Evolutionary conservation across 23 tunicate genomes (phyloP).

Genomic region (Styela plicata): DNA sequence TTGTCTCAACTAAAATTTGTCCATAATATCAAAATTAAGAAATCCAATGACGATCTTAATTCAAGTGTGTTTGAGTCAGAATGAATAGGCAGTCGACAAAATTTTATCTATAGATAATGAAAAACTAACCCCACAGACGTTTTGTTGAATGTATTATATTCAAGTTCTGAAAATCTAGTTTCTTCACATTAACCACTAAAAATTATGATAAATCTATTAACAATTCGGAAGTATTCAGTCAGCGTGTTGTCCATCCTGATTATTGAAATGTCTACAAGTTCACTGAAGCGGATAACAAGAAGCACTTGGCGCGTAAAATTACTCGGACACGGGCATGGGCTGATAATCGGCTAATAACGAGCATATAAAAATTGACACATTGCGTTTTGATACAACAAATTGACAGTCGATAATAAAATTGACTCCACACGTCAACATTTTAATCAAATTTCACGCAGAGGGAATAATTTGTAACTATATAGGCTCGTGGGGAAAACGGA

Average conservation of each 20-base stretch:
- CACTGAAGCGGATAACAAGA: neutral
- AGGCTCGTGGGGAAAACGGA: neutral
- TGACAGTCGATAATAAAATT: neutral
- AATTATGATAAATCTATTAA: neutral
- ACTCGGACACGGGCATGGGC: neutral
- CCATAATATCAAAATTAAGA: too few relatives aligned
- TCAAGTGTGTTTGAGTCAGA: neutral
- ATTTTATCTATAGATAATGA: too few relatives aligned
- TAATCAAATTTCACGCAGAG: neutral
- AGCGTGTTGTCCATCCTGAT: neutral
- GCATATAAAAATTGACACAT: neutral
- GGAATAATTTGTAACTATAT: neutral
- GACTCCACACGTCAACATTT: neutral
- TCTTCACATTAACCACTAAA: neutral
- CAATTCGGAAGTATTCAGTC: neutral
- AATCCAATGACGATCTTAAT: too few relatives aligned
- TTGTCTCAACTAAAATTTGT: too few relatives aligned
- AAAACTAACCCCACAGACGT: too few relatives aligned
- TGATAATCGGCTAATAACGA: neutral
- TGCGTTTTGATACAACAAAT: neutral
- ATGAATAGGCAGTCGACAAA: neutral
- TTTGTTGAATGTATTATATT: neutral
- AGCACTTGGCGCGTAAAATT: conserved; percentile 20
- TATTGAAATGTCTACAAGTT: neutral
- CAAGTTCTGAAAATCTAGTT: neutral